These are phyloP conservation scores for Griposia aprilina DNA, from an alignment of 2,888 invertebrate genomes.

Conservation along the genomic window DNA sequence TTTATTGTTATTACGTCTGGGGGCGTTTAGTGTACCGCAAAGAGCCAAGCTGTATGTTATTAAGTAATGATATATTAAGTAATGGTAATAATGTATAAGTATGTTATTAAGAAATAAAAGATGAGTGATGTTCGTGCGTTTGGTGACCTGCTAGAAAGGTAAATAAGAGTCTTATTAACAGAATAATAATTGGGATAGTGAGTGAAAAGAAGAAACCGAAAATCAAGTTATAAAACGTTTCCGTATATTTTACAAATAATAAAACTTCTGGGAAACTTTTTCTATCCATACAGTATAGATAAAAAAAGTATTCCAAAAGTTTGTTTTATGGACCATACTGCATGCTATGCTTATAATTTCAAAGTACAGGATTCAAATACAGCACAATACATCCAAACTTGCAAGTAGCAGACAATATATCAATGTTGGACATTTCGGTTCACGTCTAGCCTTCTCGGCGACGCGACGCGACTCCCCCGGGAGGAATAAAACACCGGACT, in stretches of 20 bases:
- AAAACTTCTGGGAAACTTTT: not conserved
- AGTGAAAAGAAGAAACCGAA: not conserved
- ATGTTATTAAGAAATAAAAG: not conserved
- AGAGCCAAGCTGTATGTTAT: too few relatives aligned
- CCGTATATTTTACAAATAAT: not conserved
- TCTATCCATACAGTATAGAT: too few relatives aligned
- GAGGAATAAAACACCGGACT: conserved; percentile 35
- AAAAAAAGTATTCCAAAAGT: not conserved
- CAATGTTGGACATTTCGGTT: conserved; percentile 63
- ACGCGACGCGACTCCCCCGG: conserved; percentile 42
- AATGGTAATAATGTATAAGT: too few relatives aligned
- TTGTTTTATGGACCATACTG: not conserved
- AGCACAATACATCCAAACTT: conserved; percentile 22
- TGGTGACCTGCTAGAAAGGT: not conserved
- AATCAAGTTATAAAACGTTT: not conserved
- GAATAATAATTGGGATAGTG: not conserved
- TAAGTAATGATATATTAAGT: too few relatives aligned
- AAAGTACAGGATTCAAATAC: conserved; percentile 10
- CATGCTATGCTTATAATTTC: not conserved
- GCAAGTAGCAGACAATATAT: conserved; percentile 60
- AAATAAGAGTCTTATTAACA: not conserved
- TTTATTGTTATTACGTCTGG: not conserved
- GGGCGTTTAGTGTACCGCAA: not conserved
- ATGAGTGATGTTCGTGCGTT: not conserved
- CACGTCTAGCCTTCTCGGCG: conserved; percentile 55